Evolutionary conservation across 2,113 vertebrate species (phyloP).

Genomic region (Calcarius ornatus): DNA sequence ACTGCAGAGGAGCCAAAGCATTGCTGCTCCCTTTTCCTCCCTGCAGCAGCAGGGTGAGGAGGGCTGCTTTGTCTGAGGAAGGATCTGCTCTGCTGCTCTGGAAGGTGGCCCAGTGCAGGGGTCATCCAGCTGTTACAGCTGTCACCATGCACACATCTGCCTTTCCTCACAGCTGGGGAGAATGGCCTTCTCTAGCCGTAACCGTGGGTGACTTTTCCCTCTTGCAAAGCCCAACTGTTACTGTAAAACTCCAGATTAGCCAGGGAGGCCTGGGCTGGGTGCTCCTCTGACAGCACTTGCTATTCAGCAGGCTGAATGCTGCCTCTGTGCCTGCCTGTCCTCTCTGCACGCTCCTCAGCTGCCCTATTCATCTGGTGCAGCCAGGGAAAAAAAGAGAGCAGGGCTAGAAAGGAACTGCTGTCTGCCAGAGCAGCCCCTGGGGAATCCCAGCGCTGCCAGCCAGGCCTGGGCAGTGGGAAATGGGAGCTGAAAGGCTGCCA

Average conservation of each 20-base stretch:
- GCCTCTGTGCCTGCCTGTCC: constrained; percentile 17
- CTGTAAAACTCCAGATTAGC: constrained; percentile 26
- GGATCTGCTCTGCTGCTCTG: neutral
- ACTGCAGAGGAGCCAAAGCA: neutral
- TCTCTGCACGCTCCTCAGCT: neutral
- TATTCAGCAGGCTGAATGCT: constrained; percentile 38
- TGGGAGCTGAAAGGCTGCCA: neutral
- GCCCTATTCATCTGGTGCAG: constrained; percentile 26
- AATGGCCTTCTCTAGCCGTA: constrained; percentile 37
- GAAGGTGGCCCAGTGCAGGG: neutral
- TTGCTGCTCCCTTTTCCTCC: neutral
- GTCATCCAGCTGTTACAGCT: constrained; percentile 63
- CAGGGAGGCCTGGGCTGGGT: neutral
- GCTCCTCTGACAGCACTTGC: constrained; percentile 11
- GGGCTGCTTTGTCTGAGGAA: neutral
- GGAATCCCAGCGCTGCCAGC: neutral
- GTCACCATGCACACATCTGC: constrained; percentile 51
- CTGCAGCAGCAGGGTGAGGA: neutral
- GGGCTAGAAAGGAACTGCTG: neutral
- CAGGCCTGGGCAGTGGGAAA: neutral
- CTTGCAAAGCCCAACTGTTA: constrained; percentile 33
- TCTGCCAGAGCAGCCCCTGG: constrained; percentile 5
- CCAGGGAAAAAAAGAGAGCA: neutral
- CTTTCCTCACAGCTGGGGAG: constrained; percentile 52
- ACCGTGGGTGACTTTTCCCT: neutral